Evolutionary conservation across 2,888 invertebrate species (phyloP), one percentile per base, ranked within the genome.

Genomic region (Campoplex nolae): DNA sequence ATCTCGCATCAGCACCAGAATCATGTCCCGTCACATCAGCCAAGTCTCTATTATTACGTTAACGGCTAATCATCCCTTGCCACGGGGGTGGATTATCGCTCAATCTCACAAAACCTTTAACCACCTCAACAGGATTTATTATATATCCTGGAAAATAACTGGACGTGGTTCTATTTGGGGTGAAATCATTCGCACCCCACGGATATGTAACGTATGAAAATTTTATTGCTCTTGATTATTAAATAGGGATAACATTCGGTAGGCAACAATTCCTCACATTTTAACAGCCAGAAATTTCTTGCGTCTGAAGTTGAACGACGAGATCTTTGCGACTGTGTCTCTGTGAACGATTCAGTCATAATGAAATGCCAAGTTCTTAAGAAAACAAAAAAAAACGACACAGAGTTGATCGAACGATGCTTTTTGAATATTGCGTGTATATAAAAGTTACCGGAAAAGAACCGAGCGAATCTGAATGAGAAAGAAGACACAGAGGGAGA

Each of bases 1-100:
- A 87, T 80, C 81, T 86, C 85, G 82, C 73, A 83, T 86, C 86
- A 86, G 42, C 71, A 68, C 51, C 87, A 87, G 85, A 71, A 83
- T 84, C 88, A 83, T 90, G 89, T 87, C 90, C 89, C 89, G 88
- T 89, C 91, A 88, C 88, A 89, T 88, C 68, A 67, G 62, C 85
- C 71, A 62, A 76, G 83, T 65, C 90, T 86, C 91, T 89, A 91
- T 92, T 92, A 92, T 91, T 86, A 88, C 87, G 91, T 92, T 92
- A 92, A 91, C 90, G 90, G 91, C 91, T 91, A 91, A 92, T 92
- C 91, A 91, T 86, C 90, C 89, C 90, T 89, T 84, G 88, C 88
- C 87, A 78, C 68, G 74, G 45, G 58, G 84, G 56, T 71, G 73
- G 86, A 88, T 83, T 80, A 85, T 83, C 84, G 77, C 77, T 76